These are phyloP conservation scores for Thereva unica DNA, from an alignment of 2,888 invertebrate genomes.

Conservation along the genomic window DNA sequence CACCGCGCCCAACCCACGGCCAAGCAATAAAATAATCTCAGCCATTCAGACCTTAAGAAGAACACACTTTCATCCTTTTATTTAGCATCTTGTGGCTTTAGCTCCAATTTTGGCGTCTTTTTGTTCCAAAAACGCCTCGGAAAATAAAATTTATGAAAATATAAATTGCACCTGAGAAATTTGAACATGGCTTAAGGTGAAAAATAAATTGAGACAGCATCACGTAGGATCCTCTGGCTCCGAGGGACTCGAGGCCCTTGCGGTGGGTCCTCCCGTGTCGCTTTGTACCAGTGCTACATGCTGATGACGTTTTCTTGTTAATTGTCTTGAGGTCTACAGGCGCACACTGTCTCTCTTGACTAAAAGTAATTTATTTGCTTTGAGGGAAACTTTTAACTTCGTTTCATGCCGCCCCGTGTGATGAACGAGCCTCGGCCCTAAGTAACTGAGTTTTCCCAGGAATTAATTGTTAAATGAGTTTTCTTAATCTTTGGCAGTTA, in stretches of 20 bases:
- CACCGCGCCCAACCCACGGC: too few species aligned
- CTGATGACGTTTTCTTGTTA: conserved; percentile 34
- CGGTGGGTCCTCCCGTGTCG: conserved; percentile 26
- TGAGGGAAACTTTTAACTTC: conserved; percentile 3
- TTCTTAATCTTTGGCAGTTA: too few species aligned
- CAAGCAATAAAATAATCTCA: too few species aligned
- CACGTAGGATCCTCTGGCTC: conserved; percentile 12
- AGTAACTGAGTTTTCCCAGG: conserved; percentile 1
- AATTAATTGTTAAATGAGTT: conserved; percentile 9
- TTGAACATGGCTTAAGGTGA: conserved; percentile 33
- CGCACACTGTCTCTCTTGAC: not conserved
- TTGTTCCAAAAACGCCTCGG: conserved; percentile 3
- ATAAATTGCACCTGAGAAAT: conserved; percentile 36
- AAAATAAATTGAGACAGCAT: conserved; percentile 31
- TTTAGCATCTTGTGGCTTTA: not conserved
- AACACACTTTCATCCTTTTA: too few species aligned
- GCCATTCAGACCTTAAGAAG: too few species aligned
- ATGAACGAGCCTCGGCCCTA: conserved; percentile 12
- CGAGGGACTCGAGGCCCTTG: conserved; percentile 17
- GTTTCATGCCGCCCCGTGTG: conserved; percentile 12
- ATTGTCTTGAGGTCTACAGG: conserved; percentile 23
- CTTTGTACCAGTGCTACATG: conserved; percentile 18
- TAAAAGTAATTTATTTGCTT: conserved; percentile 25
- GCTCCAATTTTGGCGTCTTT: conserved; percentile 1
- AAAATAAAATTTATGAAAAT: conserved; percentile 34